phyloP scores from a whole-genome alignment of 1,140 invertebrate genomes.

The Eurosta solidaginis region DNA sequence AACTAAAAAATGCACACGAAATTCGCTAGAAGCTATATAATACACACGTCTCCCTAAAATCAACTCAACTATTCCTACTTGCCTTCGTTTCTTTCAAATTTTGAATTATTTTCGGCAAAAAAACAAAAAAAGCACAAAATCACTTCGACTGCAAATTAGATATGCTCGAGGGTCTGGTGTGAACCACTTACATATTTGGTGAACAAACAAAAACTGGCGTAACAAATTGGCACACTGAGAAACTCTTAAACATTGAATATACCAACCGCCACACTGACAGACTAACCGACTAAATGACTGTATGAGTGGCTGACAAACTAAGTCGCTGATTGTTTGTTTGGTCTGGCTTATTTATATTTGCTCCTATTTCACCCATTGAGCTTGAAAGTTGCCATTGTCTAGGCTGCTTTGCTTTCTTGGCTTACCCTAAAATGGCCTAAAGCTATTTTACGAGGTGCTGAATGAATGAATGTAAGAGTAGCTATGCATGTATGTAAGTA shows the following conservation, averaged over 20 bases:
- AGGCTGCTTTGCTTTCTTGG: slow-evolving; percentile 1
- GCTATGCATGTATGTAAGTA: background rate
- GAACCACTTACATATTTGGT: slow-evolving; percentile 19
- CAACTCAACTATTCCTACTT: background rate
- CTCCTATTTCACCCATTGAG: background rate
- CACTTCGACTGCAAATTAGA: slow-evolving; percentile 24
- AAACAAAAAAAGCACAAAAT: background rate
- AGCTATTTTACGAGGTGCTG: slow-evolving; percentile 18
- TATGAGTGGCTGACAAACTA: background rate
- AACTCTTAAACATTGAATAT: too few relatives aligned
- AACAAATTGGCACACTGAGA: background rate
- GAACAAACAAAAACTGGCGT: too few relatives aligned
- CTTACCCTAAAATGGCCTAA: background rate
- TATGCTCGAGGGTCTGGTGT: slow-evolving; percentile 10
- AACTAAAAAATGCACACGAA: too few relatives aligned
- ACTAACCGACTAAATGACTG: background rate
- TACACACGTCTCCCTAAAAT: too few relatives aligned
- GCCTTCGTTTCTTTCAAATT: background rate
- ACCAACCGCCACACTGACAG: background rate
- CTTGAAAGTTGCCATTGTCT: background rate
- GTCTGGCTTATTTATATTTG: background rate
- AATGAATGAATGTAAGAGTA: slow-evolving; percentile 20
- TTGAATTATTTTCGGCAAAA: slow-evolving; percentile 16
- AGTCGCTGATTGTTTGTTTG: background rate
- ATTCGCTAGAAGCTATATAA: too few relatives aligned